A percentile compares a stretch with the other conserved stretches of the same genome.
Conservation (phyloP, 2,113 vertebrate species). For the Odocoileus virginianus region DNA sequence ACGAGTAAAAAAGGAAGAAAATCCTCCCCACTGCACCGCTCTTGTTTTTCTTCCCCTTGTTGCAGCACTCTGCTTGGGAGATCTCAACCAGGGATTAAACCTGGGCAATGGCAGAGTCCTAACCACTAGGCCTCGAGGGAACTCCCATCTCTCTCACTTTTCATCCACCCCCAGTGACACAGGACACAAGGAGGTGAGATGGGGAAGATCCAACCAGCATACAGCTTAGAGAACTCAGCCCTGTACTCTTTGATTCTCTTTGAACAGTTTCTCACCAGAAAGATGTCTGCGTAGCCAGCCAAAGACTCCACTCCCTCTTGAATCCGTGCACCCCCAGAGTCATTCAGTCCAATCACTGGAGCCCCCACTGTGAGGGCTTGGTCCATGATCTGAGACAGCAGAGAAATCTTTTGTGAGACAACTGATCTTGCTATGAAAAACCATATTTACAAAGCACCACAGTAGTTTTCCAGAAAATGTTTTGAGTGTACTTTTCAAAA, state of each 20-base stretch:
- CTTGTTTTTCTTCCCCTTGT: background rate
- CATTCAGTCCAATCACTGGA: slow-evolving; percentile 96
- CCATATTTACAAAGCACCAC: background rate
- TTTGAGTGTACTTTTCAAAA: background rate
- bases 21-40: background rate
- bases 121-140: background rate
- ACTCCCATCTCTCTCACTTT: background rate
- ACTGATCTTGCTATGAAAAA: background rate
- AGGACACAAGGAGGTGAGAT: background rate
- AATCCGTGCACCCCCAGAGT: slow-evolving; percentile 97
- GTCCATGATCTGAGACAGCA: slow-evolving; percentile 91
- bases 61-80: background rate
- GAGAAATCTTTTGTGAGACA: slow-evolving; percentile 18
- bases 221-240: background rate
- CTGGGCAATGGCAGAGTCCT: background rate
- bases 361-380: slow-evolving; percentile 96
- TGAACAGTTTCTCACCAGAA: slow-evolving; percentile 86
- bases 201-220: background rate
- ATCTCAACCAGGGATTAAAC: background rate
- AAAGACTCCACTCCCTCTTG: slow-evolving; percentile 98
- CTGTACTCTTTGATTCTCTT: background rate
- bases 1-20: background rate
- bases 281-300: slow-evolving; percentile 98
- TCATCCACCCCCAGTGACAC: background rate
- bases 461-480: background rate